Evolutionary conservation across 2,888 invertebrate genomes (phyloP).

Genomic region (Didymodactylos carnosus): DNA sequence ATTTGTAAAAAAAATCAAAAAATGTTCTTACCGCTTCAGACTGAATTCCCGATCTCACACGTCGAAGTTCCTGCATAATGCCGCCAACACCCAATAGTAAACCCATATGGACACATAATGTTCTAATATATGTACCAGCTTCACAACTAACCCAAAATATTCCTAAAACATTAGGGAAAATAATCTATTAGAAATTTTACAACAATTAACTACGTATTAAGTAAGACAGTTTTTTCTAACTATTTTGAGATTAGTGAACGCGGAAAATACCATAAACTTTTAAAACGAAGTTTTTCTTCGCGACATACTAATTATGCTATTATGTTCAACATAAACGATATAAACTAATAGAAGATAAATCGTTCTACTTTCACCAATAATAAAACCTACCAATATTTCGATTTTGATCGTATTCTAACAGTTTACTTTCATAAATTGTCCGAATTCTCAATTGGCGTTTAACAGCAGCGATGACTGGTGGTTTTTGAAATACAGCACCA

Average conservation of each 20-base stretch:
- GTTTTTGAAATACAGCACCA: slow-evolving; percentile 88
- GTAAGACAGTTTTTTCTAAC: too few species aligned
- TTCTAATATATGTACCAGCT: slow-evolving; percentile 94
- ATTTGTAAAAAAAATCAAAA: slow-evolving; percentile 18
- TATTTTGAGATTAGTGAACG: too few species aligned
- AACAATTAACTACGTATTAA: too few species aligned
- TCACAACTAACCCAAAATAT: slow-evolving; percentile 95
- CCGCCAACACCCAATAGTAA: slow-evolving; percentile 82
- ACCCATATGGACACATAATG: slow-evolving; percentile 92
- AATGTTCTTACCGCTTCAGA: slow-evolving; percentile 29
- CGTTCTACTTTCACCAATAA: too few species aligned
- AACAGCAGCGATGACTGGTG: slow-evolving; percentile 91
- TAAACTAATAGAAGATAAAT: too few species aligned
- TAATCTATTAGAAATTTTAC: neutral
- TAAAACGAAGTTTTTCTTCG: too few species aligned
- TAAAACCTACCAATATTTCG: slow-evolving; percentile 39
- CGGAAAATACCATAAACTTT: too few species aligned
- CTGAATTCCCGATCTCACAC: slow-evolving; percentile 62
- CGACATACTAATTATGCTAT: too few species aligned
- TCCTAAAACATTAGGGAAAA: slow-evolving; percentile 38
- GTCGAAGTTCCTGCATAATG: slow-evolving; percentile 86
- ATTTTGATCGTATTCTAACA: slow-evolving; percentile 66
- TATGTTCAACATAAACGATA: too few species aligned
- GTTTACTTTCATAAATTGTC: slow-evolving; percentile 77
- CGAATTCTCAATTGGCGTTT: slow-evolving; percentile 86